These are phyloP conservation scores for Siniperca obscura DNA, from an alignment of 2,797 vertebrate species.

Conservation along the genomic window DNA sequence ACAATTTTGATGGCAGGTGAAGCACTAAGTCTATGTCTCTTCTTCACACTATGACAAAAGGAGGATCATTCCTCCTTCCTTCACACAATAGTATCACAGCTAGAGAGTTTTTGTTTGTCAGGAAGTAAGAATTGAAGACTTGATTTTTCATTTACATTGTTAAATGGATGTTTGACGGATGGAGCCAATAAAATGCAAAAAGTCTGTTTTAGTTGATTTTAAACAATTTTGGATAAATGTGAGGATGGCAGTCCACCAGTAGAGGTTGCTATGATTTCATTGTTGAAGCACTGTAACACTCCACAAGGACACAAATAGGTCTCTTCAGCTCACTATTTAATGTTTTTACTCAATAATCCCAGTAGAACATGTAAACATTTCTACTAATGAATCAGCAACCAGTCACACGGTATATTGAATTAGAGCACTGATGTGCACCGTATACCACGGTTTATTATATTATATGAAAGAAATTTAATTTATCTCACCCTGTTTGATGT, in stretches of 20 bases:
- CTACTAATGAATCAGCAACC: background rate
- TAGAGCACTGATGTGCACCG: background rate
- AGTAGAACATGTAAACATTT: background rate
- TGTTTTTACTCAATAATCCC: background rate
- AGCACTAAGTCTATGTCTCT: background rate
- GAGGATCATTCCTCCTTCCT: background rate
- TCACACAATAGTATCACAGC: background rate
- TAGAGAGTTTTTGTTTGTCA: background rate
- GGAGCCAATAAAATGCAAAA: background rate
- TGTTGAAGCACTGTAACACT: background rate
- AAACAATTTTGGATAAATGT: slow-evolving; percentile 9
- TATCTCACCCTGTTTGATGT: background rate
- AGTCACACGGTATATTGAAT: background rate
- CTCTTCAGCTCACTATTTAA: background rate
- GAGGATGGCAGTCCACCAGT: slow-evolving; percentile 45
- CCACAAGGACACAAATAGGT: background rate
- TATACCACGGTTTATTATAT: background rate
- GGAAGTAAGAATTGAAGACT: background rate
- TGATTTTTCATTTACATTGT: background rate
- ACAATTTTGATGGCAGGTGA: background rate
- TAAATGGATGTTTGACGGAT: background rate
- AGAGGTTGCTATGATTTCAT: slow-evolving; percentile 72
- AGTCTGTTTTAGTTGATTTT: background rate
- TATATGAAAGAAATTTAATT: background rate
- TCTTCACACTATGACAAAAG: background rate